phyloP scores from a whole-genome alignment of 30 jellyfish, hydroid and myxozoan genomes.

The Aurelia sp. region DNA sequence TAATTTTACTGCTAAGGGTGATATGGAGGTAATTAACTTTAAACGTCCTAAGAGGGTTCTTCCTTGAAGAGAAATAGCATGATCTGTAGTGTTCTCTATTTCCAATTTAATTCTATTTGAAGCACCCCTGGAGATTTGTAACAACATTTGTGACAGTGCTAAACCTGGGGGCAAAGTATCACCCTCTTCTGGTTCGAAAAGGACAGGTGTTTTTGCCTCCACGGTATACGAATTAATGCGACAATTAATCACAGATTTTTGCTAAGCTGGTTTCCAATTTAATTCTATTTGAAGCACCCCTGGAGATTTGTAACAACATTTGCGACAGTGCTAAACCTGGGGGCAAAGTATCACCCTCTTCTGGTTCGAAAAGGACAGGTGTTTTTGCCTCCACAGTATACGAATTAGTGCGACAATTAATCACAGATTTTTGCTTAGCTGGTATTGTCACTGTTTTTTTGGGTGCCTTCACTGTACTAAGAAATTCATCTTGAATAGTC shows the following conservation, averaged over 20 bases:
- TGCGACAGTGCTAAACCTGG: conserved; percentile 53
- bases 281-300: conserved; percentile 48
- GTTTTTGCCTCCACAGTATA: conserved; percentile 42
- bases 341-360: conserved; percentile 43
- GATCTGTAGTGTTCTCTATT: conserved; percentile 51
- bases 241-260: conserved; percentile 5
- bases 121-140: conserved; percentile 43
- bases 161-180: conserved; percentile 54
- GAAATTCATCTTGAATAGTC: conserved; percentile 21
- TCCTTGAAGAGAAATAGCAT: conserved; percentile 34
- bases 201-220: conserved; percentile 47
- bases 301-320: conserved; percentile 35
- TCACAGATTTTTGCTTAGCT: conserved; percentile 15
- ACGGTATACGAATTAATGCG: conserved; percentile 24
- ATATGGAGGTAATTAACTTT: conserved; percentile 20
- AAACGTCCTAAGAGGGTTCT: conserved; percentile 41
- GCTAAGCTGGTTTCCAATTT: conserved; percentile 22
- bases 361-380: conserved; percentile 50
- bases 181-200: conserved; percentile 51
- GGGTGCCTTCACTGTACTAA: conserved; percentile 29
- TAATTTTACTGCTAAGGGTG: conserved; percentile 29
- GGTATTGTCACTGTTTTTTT: conserved; percentile 6
- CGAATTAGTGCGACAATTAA: conserved; percentile 20
- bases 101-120: conserved; percentile 35
- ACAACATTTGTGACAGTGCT: conserved; percentile 41